These are phyloP conservation scores for Drosophila sp. DNA, from an alignment of 1,140 invertebrate species.

Conservation along the genomic window DNA sequence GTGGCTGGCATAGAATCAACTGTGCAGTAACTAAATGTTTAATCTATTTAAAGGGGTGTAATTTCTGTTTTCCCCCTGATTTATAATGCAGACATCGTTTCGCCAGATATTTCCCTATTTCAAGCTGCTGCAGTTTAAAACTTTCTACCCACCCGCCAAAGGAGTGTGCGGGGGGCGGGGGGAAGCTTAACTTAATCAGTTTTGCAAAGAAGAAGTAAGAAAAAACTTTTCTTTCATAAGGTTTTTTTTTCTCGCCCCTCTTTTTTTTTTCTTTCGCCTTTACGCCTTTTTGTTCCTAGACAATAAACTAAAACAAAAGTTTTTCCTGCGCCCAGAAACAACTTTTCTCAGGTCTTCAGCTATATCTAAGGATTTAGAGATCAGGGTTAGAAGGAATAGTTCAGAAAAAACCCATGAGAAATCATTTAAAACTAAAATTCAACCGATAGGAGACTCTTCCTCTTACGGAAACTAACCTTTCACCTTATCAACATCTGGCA, in stretches of 20 bases:
- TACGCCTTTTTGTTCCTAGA: slow-evolving; percentile 49
- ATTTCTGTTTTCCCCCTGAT: slow-evolving; percentile 17
- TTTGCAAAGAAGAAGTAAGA: slow-evolving; percentile 29
- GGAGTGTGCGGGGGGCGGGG: neutral
- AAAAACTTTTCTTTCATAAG: slow-evolving; percentile 44
- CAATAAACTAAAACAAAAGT: slow-evolving; percentile 78
- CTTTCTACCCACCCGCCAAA: neutral
- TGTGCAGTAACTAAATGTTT: neutral
- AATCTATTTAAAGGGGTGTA: slow-evolving; percentile 34
- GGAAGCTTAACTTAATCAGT: slow-evolving; percentile 67
- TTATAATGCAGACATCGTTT: slow-evolving; percentile 54
- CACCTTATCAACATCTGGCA: slow-evolving; percentile 7
- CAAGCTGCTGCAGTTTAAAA: slow-evolving; percentile 33
- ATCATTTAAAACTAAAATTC: neutral
- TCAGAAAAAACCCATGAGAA: neutral
- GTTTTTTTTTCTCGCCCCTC: neutral
- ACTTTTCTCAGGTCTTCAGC: slow-evolving; percentile 30
- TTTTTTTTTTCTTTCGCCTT: neutral
- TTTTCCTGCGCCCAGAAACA: slow-evolving; percentile 51
- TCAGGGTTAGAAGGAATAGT: neutral
- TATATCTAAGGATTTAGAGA: slow-evolving; percentile 7
- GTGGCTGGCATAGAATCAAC: slow-evolving; percentile 15
- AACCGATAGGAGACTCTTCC: too few relatives aligned
- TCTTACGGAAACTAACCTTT: neutral
- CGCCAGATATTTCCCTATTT: slow-evolving; percentile 23